Base-by-base conservation (phyloP, 2,888 invertebrate species). In the Heteromurus nitidus region DNA sequence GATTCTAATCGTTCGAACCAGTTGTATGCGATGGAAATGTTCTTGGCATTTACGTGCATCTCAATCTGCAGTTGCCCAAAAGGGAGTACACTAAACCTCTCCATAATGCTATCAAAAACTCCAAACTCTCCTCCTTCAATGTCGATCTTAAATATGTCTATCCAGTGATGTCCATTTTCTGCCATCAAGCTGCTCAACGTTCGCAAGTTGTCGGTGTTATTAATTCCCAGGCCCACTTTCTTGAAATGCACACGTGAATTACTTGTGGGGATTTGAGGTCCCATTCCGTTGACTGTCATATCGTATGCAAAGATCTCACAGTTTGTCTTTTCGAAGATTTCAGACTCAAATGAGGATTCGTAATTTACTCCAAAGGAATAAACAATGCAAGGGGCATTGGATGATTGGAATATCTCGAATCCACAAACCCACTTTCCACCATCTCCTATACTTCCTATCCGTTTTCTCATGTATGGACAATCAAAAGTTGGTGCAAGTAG, bases 301-400 rank as follows among this genome's bases (percentile, higher is more conserved):
- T 81, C 80, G 22, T 69, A 81, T 20, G 74, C 80, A 36, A 47
- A 81, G 13, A 81, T 36, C 5, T 55, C n/a, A 22, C 80, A 81
- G 26, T 60, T 31, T 1, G 75, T 69, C 13, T 44, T 68, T 22
- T 60, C 5, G 28, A 81, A 28, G 24, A 81, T 26, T 26, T 81
- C 80, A 2, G 60, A 62, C 64, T 81, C 80, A 31, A 74, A 81
- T 18, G 50, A 62, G 9, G 80, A 81, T 22, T 75, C 74, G 13
- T 1, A 1, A 16, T 24, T 44, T 1, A 81, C 64, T 2, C 80
- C 80, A 42, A 81, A 81, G 5, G 80, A 81, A 44, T 81, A 81
- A 5, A 81, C 50, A 24, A 74, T 36, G 18, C 74, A 75, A 9
- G 68, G 60, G 9, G 18, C 0, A 13, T 24, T 31, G 9, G 44